Conservation (phyloP, 2,797 vertebrate genomes). For the Gila robusta region DNA sequence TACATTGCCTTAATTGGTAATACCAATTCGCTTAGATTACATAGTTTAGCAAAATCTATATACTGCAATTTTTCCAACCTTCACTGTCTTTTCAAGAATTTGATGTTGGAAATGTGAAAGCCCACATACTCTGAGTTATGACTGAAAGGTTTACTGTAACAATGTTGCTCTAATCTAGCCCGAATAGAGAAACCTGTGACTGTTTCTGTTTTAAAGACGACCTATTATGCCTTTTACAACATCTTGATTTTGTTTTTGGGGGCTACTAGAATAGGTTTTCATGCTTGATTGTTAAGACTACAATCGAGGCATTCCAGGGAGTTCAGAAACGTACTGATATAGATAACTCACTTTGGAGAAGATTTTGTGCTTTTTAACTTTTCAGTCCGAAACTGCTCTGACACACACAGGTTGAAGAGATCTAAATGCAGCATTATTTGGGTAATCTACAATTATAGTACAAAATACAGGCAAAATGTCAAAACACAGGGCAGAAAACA, state of each 20-base stretch:
- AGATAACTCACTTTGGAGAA: not conserved
- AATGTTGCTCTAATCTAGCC: not conserved
- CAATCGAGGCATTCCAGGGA: not conserved
- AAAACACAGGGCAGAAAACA: no score
- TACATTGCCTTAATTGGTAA: slow-evolving; percentile 24
- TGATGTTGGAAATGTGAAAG: slow-evolving; percentile 14
- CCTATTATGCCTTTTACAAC: no score
- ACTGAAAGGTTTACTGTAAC: not conserved
- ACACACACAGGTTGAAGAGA: no score
- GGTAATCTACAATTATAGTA: no score
- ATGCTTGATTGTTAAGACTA: not conserved
- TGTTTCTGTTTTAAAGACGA: not conserved
- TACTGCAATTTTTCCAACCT: not conserved
- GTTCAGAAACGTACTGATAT: not conserved
- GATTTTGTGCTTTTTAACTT: not conserved
- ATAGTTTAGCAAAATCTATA: not conserved
- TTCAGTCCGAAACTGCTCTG: no score
- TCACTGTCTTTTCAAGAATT: not conserved
- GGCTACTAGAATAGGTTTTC: not conserved
- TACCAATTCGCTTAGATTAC: not conserved
- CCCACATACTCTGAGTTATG: not conserved
- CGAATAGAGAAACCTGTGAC: not conserved
- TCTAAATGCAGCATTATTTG: no score
- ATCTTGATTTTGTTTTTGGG: not conserved
- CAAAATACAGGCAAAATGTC: no score